Evolutionary conservation across 2,888 invertebrate genomes (phyloP), one percentile per base, ranked within the genome.

Genomic region (Abscondita cerata): DNA sequence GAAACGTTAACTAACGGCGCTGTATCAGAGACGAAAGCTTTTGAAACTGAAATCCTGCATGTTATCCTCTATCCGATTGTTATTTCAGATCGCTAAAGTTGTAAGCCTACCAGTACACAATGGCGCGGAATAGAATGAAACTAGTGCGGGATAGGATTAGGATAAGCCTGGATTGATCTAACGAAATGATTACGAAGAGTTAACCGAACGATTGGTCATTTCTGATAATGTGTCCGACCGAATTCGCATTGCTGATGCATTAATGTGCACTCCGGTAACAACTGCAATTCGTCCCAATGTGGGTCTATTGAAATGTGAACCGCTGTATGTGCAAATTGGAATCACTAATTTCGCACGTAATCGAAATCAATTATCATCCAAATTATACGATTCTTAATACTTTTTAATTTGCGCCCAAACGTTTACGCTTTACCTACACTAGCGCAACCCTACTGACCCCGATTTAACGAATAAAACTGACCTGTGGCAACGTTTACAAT

Each of bases 1-100:
- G 71, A 71, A 71, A 71, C 70, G 69, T 71, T 71, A 71, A 70
- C 70, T 69, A 71, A 71, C 68, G 67, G 66, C 62, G 61, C 54
- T 57, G 65, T 64, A 67, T 65, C 41, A 48, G 44, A 51, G 51
- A 31, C 15, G 57, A 62, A 57, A 52, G 64, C 65, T 67, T 67
- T 68, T 66, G 64, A 66, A 67, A 67, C 67, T 64, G 64, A 65
- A 69, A 71, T 67, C 70, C 70, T 41, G 62, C 68, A 67, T 70
- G 68, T 71, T 71, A 70, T 68, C 66, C 70, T 54, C 50, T 52
- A 50, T 44, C 48, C 68, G 60, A 62, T 62, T 68, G 66, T 66
- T 68, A 67, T 67, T 65, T 64, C 59, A 64, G 63, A 65, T 64
- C 62, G 64, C 48, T 56, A 61, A 65, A 63, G 58, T 65, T 67